Base-by-base conservation (phyloP, 2,888 invertebrate genomes). In the Oscheius sp. region DNA sequence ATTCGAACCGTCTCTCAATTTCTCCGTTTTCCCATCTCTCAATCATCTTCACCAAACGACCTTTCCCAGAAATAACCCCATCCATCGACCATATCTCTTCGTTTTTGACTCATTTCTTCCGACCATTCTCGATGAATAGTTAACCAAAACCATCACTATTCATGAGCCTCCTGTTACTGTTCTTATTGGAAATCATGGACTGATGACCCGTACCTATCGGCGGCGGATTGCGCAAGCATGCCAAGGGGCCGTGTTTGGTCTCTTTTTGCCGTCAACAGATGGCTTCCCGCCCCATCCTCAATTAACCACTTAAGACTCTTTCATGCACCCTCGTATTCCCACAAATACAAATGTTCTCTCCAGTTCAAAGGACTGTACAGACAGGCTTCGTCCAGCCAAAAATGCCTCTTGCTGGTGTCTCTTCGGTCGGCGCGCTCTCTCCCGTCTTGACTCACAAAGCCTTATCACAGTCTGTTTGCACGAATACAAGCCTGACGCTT, bases 381-480 rank as follows among this genome's bases (percentile, higher is more conserved):
- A 37, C 9, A 42, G 53, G 21, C 33, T 7, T 13, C 68, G 68
- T 68, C 68, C 55, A 13, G 3, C 55, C 29, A 42, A 68, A 68
- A 68, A 68, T 68, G 42, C 68, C 68, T 10, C 35, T 65, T 33
- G 9, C 59, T 35, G 32, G 35, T 65, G 47, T 33, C 51, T 50
- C 37, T 35, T 51, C 33, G 9, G 32, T 10, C 51, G 13, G 42
- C 59, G 35, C 10, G 32, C 35, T 32, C 35, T 60, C 59, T 60
- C 35, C 59, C 7, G 55, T 32, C 47, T 66, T 68, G 53, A 55
- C 68, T 68, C 68, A 55, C 21, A 13, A 29, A 4, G 55, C 11
- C 68, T 68, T 68, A 68, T 68, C 68, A 68, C 53, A 55, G 68
- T 55, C 21, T 55, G 68, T 68, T 68, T 68, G 68, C 68, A 37